These are phyloP conservation scores for Siniperca obscura DNA, from an alignment of 2,797 vertebrate genomes.

Conservation along the genomic window DNA sequence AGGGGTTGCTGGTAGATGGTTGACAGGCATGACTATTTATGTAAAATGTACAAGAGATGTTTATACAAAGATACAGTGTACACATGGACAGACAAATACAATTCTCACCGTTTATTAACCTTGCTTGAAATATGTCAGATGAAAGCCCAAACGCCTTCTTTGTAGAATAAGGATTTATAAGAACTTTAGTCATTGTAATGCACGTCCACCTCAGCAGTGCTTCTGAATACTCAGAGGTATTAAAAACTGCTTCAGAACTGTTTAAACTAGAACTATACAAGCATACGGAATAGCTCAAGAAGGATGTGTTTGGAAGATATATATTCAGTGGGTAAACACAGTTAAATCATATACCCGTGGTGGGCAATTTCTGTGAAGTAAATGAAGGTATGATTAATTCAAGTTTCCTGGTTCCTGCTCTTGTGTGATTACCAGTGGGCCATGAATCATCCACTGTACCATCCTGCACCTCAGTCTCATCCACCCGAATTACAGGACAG, in stretches of 20 bases:
- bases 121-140: slow-evolving; percentile 25
- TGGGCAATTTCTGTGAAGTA: slow-evolving; percentile 76
- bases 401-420: slow-evolving; percentile 73
- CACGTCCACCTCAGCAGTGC: slow-evolving; percentile 32
- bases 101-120: slow-evolving; percentile 7
- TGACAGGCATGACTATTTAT: neutral
- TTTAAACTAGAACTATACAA: slow-evolving; percentile 47
- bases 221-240: slow-evolving; percentile 40
- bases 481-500: slow-evolving; percentile 70
- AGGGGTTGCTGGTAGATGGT: neutral
- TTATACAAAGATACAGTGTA: neutral
- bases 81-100: neutral
- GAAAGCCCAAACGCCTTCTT: slow-evolving; percentile 24
- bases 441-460: slow-evolving; percentile 78
- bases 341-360: slow-evolving; percentile 72
- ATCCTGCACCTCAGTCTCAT: slow-evolving; percentile 61
- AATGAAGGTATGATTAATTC: slow-evolving; percentile 81
- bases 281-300: slow-evolving; percentile 48
- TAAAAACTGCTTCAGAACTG: slow-evolving; percentile 47
- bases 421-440: slow-evolving; percentile 77
- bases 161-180: slow-evolving; percentile 30
- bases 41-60: neutral
- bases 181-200: slow-evolving; percentile 39
- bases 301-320: slow-evolving; percentile 59
- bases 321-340: slow-evolving; percentile 70